These are phyloP conservation scores for Garra rufa DNA, from an alignment of 2,113 vertebrate genomes.

Conservation along the genomic window DNA sequence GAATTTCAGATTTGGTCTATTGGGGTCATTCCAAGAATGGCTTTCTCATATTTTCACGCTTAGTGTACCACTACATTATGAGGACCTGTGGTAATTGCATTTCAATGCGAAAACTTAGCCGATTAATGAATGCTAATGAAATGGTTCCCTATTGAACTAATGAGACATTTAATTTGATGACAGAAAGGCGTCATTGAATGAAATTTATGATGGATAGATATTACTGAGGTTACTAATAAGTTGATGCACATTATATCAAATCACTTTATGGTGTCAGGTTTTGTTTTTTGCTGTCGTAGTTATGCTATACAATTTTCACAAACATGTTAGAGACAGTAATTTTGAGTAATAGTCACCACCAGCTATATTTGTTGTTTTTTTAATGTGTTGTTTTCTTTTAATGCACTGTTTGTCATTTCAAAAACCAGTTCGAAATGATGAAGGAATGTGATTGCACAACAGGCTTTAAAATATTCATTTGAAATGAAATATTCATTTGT, in stretches of 20 bases:
- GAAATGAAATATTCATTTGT: slow-evolving; percentile 49
- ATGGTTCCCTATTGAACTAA: slow-evolving; percentile 42
- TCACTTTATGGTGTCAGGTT: neutral
- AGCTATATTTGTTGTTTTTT: neutral
- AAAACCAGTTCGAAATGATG: slow-evolving; percentile 17
- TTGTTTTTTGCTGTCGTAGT: neutral
- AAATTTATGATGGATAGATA: slow-evolving; percentile 46
- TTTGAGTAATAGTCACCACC: neutral
- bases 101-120: slow-evolving; percentile 47
- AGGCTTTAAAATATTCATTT: slow-evolving; percentile 34
- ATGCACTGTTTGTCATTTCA: slow-evolving; percentile 4
- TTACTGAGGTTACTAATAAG: slow-evolving; percentile 32
- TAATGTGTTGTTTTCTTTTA: slow-evolving; percentile 8
- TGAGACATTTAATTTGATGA: slow-evolving; percentile 46
- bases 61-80: slow-evolving; percentile 40
- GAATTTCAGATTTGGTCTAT: slow-evolving; percentile 21
- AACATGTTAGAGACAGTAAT: neutral
- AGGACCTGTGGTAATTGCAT: slow-evolving; percentile 50
- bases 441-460: slow-evolving; percentile 30
- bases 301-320: neutral
- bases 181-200: slow-evolving; percentile 31
- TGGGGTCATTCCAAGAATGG: slow-evolving; percentile 36
- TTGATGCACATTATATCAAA: slow-evolving; percentile 9
- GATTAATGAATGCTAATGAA: slow-evolving; percentile 52
- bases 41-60: slow-evolving; percentile 37